phyloP scores from a whole-genome alignment of 2,888 invertebrate genomes.

The Fragum whitleyi region DNA sequence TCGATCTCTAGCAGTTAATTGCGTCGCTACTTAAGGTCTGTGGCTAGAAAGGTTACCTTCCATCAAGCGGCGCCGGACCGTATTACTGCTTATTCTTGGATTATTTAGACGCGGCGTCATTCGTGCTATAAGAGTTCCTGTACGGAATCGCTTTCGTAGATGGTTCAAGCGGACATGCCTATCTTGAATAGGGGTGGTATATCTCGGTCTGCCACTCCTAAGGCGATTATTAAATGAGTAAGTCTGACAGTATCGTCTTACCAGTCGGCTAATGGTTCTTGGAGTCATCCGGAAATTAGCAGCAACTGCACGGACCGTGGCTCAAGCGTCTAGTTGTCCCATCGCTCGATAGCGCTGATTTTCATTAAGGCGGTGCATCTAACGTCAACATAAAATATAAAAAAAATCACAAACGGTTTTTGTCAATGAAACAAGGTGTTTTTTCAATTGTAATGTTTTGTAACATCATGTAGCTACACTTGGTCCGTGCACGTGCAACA shows the following conservation, averaged over 20 bases:
- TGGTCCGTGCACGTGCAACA: no score
- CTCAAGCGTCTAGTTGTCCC: not conserved
- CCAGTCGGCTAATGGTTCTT: conserved; percentile 1
- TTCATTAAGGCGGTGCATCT: not conserved
- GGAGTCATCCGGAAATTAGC: not conserved
- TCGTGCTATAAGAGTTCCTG: not conserved
- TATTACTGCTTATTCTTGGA: no score
- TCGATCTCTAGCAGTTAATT: not conserved
- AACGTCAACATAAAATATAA: not conserved
- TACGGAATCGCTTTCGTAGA: not conserved
- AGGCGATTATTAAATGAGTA: not conserved
- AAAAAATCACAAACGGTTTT: no score
- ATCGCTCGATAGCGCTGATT: not conserved
- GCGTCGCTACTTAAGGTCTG: not conserved
- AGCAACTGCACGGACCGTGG: not conserved
- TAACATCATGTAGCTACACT: no score
- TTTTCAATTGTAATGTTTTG: no score
- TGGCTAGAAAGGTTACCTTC: no score
- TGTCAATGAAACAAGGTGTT: no score
- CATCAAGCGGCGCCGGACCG: not conserved
- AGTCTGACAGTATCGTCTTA: not conserved
- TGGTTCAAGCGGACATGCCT: not conserved
- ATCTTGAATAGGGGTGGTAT: not conserved
- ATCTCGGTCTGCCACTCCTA: not conserved
- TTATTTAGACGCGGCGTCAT: no score